Base-by-base conservation (phyloP, 1,140 invertebrate species). In the Drosophila leontia region DNA sequence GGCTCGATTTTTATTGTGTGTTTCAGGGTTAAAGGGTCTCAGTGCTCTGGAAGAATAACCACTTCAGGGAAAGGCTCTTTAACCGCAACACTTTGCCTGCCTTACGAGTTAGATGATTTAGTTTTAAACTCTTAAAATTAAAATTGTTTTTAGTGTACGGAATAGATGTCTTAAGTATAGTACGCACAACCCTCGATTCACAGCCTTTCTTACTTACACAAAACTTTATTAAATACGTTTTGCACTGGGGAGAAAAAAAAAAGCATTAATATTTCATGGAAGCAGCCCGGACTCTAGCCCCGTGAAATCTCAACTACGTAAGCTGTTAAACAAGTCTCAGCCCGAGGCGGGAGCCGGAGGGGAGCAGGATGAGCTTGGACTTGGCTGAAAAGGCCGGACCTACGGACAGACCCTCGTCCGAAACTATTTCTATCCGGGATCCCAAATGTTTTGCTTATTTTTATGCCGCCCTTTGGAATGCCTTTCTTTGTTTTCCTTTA, bases 401-500 rank as follows among this genome's bases (percentile, higher is more conserved):
- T 37, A 23, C 45, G 19, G 19, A 47, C 13, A 26, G 56, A 80
- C 60, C 78, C 79, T 53, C 58, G 79, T 72, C 80, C 26, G 41
- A 82, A 82, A 82, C 80, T 82, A 82, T 74, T 74, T 67, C 62
- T 42, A 69, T 45, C 59, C 64, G 17, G 53, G 29, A 37, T 42
- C 42, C 50, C 75, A 65, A 55, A 63, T 78, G 68, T 62, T 80
- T 70, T 79, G 61, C 78, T 74, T 79, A 80, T 80, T 63, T 75
- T 63, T 75, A 75, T 75, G 71, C 69, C 56, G 7, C 45, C 39
- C 44, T 19, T 39, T 39, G 42, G 39, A 69, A 79, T 78, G 75
- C 75, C 59, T 79, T 79, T 79, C 59, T 79, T 79, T 79, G 76
- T 79, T 80, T 80, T 67, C 77, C 61, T 80, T 80, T 82, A 83